phyloP scores from a whole-genome alignment of 2,113 vertebrate species.

The Corythoichthys intestinalis region DNA sequence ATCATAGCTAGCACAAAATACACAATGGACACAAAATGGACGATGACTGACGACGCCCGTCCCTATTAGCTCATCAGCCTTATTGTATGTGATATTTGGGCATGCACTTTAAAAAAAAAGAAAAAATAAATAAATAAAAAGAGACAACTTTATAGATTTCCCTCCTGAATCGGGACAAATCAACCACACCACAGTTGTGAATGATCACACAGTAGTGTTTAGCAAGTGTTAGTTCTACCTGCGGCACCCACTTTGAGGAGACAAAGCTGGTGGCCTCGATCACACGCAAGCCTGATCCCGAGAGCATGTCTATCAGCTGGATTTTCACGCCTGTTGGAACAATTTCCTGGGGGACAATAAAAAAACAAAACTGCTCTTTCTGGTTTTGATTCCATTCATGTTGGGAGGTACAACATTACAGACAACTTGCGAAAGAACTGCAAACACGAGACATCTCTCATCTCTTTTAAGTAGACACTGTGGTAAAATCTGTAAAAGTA shows the following conservation, averaged over 20 bases:
- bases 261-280: slow-evolving; percentile 96
- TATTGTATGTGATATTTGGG: too few relatives aligned
- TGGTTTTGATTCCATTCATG: slow-evolving; percentile 35
- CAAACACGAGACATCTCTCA: slow-evolving; percentile 8
- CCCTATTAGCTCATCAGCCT: too few relatives aligned
- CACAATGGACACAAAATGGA: too few relatives aligned
- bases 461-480: slow-evolving; percentile 13
- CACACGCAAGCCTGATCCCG: slow-evolving; percentile 83
- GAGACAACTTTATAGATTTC: too few relatives aligned
- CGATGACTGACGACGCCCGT: too few relatives aligned
- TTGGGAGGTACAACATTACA: slow-evolving; percentile 18
- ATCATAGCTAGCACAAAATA: too few relatives aligned
- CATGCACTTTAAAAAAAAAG: too few relatives aligned
- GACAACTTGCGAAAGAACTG: background rate
- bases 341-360: slow-evolving; percentile 76
- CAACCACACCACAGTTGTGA: too few relatives aligned
- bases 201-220: slow-evolving; percentile 50
- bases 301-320: slow-evolving; percentile 88
- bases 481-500: slow-evolving; percentile 28
- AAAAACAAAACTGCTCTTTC: slow-evolving; percentile 32
- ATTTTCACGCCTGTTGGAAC: slow-evolving; percentile 88
- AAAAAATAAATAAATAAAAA: too few relatives aligned
- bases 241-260: slow-evolving; percentile 92
- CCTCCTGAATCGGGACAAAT: too few relatives aligned
- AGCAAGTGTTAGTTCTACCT: slow-evolving; percentile 77